Evolutionary conservation across 1,140 invertebrate species (phyloP).

Genomic region (Caenorhabditis latens): DNA sequence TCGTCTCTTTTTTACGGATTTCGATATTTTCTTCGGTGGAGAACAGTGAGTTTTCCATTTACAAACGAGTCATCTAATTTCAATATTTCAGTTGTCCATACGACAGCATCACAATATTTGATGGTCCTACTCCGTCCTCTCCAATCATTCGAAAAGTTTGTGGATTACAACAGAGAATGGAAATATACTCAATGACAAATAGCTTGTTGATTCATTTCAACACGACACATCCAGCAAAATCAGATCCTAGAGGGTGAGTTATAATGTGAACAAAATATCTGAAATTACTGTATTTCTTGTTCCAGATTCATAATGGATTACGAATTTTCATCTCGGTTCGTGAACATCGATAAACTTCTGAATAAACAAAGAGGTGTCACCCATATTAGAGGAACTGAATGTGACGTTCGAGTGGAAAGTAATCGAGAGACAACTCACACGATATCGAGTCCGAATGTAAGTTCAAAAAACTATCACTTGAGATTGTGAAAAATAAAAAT

Average conservation of each 20-base stretch:
- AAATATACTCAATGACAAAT: slow-evolving; percentile 74
- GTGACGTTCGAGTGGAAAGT: slow-evolving; percentile 75
- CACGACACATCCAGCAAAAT: slow-evolving; percentile 74
- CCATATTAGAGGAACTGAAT: slow-evolving; percentile 76
- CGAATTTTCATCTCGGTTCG: slow-evolving; percentile 74
- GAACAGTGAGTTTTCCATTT: slow-evolving; percentile 88
- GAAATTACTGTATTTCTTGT: slow-evolving; percentile 43
- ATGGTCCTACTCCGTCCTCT: slow-evolving; percentile 87
- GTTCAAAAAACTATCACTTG: background rate
- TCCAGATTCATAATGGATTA: slow-evolving; percentile 76
- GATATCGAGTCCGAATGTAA: slow-evolving; percentile 74
- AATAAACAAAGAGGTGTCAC: slow-evolving; percentile 70
- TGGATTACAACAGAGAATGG: slow-evolving; percentile 85
- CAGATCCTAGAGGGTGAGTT: slow-evolving; percentile 72
- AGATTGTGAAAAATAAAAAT: background rate
- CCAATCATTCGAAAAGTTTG: slow-evolving; percentile 96
- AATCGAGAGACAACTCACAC: slow-evolving; percentile 74
- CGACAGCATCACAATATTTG: slow-evolving; percentile 95
- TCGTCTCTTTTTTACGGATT: slow-evolving; percentile 95
- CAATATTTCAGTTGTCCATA: slow-evolving; percentile 89
- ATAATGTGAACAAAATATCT: background rate
- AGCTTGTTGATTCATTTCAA: slow-evolving; percentile 76
- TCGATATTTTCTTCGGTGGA: slow-evolving; percentile 97
- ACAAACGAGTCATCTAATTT: background rate
- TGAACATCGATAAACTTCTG: slow-evolving; percentile 71